These are phyloP conservation scores for Hiodon alosoides DNA, from an alignment of 2,113 vertebrate species.

Conservation along the genomic window DNA sequence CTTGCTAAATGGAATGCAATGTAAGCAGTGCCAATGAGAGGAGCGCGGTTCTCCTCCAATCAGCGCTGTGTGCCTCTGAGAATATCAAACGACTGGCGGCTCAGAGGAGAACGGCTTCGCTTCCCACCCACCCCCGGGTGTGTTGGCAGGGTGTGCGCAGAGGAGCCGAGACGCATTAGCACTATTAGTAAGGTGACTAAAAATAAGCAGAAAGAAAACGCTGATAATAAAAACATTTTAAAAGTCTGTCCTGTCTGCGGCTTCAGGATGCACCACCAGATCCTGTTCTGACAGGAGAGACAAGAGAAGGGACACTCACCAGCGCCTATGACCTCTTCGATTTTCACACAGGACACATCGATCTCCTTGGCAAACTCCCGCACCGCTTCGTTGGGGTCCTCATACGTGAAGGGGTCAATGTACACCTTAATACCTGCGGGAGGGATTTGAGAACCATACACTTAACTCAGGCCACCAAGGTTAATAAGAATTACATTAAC, in stretches of 20 bases:
- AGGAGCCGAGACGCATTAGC: neutral
- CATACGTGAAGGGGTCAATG: conserved; percentile 64
- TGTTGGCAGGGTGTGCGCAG: no score
- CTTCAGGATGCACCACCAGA: no score
- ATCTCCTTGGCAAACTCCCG: conserved; percentile 66
- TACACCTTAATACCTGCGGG: conserved; percentile 60
- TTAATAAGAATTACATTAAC: neutral
- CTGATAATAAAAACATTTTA: neutral
- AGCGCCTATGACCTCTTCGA: conserved; percentile 66
- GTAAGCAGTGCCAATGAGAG: no score
- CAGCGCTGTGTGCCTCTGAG: no score
- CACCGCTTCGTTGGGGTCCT: conserved; percentile 60
- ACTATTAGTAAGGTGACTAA: neutral
- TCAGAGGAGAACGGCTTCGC: no score
- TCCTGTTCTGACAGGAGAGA: no score
- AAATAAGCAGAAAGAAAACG: no score
- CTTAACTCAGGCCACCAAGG: neutral
- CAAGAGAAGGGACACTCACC: conserved; percentile 34
- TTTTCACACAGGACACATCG: conserved; percentile 63
- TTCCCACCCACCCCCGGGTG: no score
- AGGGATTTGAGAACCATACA: no score
- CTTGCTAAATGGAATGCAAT: no score
- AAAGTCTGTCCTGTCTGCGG: neutral
- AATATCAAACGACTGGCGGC: no score
- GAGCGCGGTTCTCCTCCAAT: no score